A percentile compares a stretch with the other conserved stretches of the same genome.
These are phyloP conservation scores for Protonibea diacanthus DNA, from an alignment of 2,797 vertebrate species.

Conservation along the genomic window DNA sequence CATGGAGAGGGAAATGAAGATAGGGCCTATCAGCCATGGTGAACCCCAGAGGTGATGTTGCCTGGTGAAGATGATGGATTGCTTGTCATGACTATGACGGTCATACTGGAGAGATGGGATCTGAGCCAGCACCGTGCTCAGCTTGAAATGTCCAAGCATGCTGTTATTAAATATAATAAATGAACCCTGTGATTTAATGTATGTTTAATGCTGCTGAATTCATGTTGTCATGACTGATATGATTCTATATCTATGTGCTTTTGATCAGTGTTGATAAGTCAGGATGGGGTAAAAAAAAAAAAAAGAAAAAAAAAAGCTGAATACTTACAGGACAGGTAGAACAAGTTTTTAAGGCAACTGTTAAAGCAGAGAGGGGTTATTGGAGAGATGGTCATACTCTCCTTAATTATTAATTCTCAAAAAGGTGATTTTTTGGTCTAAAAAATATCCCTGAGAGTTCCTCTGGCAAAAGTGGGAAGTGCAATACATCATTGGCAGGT, in stretches of 20 bases:
- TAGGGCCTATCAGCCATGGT: neutral
- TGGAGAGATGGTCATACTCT: neutral
- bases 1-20: constrained; percentile 14
- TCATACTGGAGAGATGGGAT: constrained; percentile 25
- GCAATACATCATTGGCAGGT: constrained; percentile 11
- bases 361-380: neutral
- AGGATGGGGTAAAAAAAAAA: neutral
- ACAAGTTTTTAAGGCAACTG: neutral
- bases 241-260: neutral
- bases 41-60: constrained; percentile 42
- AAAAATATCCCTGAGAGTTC: constrained; percentile 5
- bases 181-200: neutral
- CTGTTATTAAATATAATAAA: neutral
- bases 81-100: constrained; percentile 36
- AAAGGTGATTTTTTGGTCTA: neutral
- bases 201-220: neutral
- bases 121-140: neutral
- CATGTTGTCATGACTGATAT: neutral
- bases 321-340: neutral
- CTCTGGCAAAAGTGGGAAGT: constrained; percentile 17
- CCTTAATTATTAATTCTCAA: neutral
- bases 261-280: neutral
- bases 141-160: constrained; percentile 4
- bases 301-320: neutral
- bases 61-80: constrained; percentile 52